A percentile compares a stretch with the other conserved stretches of the same genome.
These are phyloP conservation scores for Scleropages formosus DNA, from an alignment of 2,797 vertebrate genomes.

Conservation along the genomic window DNA sequence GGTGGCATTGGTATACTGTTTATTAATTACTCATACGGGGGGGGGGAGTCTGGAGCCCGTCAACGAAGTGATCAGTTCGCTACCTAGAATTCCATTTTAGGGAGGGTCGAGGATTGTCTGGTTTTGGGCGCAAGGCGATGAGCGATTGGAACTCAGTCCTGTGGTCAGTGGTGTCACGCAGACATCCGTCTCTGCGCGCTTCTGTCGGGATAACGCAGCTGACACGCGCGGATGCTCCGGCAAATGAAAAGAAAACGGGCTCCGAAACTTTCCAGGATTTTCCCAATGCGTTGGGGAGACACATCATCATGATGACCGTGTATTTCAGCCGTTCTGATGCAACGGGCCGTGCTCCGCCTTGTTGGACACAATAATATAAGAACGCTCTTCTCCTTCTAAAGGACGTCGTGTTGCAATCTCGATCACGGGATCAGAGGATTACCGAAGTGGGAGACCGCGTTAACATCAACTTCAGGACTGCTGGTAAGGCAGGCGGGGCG, in stretches of 20 bases:
- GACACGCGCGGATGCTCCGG: constrained; percentile 15
- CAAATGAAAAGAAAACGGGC: too few species aligned
- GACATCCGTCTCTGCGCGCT: constrained; percentile 2
- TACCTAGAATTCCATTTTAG: constrained; percentile 67
- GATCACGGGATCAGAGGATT: background rate
- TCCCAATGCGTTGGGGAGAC: background rate
- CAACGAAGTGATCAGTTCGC: constrained; percentile 70
- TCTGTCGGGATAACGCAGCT: constrained; percentile 18
- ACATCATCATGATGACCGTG: too few species aligned
- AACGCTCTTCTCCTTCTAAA: background rate
- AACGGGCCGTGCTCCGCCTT: background rate
- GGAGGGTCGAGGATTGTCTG: constrained; percentile 59
- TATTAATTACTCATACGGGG: constrained; percentile 53
- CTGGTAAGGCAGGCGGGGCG: too few species aligned
- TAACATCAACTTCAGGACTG: constrained; percentile 1
- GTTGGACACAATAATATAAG: background rate
- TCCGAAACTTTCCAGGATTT: constrained; percentile 21
- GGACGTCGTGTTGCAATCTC: constrained; percentile 5
- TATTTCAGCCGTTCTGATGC: constrained; percentile 9
- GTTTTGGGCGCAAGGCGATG: background rate
- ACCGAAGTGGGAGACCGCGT: constrained; percentile 2
- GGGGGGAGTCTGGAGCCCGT: constrained; percentile 43
- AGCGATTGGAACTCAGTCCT: constrained; percentile 9
- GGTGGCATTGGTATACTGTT: constrained; percentile 49
- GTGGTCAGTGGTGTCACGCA: background rate